These are phyloP conservation scores for Atta cephalotes DNA, from an alignment of 1,140 invertebrate species.

Conservation along the genomic window DNA sequence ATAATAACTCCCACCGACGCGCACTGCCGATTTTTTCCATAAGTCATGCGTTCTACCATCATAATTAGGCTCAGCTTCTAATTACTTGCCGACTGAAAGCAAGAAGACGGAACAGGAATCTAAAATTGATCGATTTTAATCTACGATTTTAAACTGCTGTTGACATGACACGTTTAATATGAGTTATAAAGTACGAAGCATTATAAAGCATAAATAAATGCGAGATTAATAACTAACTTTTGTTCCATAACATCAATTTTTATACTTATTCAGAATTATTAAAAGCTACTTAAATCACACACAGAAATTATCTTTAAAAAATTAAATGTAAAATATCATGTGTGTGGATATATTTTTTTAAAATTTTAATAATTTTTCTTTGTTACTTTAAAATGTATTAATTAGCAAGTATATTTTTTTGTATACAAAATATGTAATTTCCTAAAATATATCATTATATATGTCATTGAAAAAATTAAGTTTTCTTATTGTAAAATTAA, in stretches of 20 bases:
- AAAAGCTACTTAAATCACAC: neutral
- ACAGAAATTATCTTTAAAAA: neutral
- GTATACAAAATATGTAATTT: neutral
- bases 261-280: neutral
- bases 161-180: neutral
- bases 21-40: conserved; percentile 51
- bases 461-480: neutral
- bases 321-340: too few relatives aligned
- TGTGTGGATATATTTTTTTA: neutral
- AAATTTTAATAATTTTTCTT: conserved; percentile 5
- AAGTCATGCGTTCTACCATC: conserved; percentile 34
- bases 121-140: conserved; percentile 22
- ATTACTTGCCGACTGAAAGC: conserved; percentile 43
- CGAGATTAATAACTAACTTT: neutral
- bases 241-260: neutral
- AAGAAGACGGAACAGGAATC: conserved; percentile 25
- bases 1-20: conserved; percentile 45
- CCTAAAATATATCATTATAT: neutral
- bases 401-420: neutral
- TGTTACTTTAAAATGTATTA: neutral
- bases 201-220: neutral
- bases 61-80: conserved; percentile 52
- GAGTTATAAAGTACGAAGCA: neutral
- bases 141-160: neutral
- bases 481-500: conserved; percentile 10